Percentiles rank a stretch among this genome's conserved stretches.
Evolutionary conservation across 2,797 vertebrate species (phyloP).

Genomic region (Bradypus variegatus): DNA sequence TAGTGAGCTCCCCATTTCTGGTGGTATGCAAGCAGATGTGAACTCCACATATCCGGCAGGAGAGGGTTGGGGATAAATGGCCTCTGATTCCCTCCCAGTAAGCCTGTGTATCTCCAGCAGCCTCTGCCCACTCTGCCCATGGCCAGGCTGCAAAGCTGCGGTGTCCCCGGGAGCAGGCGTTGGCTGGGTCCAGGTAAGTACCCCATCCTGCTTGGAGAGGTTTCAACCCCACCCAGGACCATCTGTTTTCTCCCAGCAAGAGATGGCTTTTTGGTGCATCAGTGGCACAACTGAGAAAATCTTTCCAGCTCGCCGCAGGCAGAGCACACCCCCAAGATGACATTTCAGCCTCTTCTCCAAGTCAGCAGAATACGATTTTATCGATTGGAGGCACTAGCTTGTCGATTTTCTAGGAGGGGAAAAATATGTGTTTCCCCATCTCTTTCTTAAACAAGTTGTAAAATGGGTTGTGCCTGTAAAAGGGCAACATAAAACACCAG

Average conservation of each 20-base stretch:
- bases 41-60: too few relatives aligned
- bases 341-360: not conserved
- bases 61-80: too few relatives aligned
- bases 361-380: constrained; percentile 21
- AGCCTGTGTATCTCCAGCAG: too few relatives aligned
- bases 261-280: not conserved
- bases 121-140: not conserved
- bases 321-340: not conserved
- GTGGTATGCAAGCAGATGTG: too few relatives aligned
- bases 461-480: not conserved
- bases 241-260: not conserved
- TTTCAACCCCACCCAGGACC: not conserved
- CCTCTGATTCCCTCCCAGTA: too few relatives aligned
- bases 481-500: not conserved
- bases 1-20: too few relatives aligned
- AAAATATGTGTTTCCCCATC: not conserved
- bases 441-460: constrained; percentile 18
- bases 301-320: accelerated
- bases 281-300: accelerated
- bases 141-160: not conserved
- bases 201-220: not conserved
- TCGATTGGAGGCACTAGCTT: not conserved
- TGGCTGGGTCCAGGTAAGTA: not conserved
- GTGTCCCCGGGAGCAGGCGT: not conserved
- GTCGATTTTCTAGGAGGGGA: not conserved